Percentiles rank a stretch among this genome's conserved stretches.
These are phyloP conservation scores for Prosapia bicincta DNA, from an alignment of 2,888 invertebrate species.

Conservation along the genomic window DNA sequence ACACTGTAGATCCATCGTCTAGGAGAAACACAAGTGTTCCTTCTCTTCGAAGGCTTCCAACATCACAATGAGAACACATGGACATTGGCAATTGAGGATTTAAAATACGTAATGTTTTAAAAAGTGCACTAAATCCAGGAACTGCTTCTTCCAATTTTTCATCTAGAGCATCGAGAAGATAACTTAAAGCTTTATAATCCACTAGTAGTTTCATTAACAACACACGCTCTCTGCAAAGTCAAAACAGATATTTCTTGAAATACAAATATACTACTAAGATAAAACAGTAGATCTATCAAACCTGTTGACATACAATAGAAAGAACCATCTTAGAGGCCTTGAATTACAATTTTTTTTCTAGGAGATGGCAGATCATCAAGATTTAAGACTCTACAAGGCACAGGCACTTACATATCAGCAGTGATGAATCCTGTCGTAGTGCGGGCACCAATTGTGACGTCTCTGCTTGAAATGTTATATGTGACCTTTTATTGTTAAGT, in stretches of 20 bases:
- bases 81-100: conserved; percentile 30
- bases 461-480: no score
- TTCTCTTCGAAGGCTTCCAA: conserved; percentile 36
- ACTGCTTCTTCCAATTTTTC: conserved; percentile 33
- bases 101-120: conserved; percentile 29
- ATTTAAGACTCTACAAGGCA: no score
- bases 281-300: no score
- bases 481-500: no score
- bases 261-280: no score
- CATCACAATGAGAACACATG: conserved; percentile 17
- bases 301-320: no score
- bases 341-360: no score
- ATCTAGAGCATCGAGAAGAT: conserved; percentile 29
- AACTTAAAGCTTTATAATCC: conserved; percentile 28
- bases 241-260: not conserved
- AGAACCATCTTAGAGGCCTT: no score
- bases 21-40: conserved; percentile 59
- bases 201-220: conserved; percentile 31
- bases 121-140: conserved; percentile 31
- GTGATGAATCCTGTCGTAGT: no score
- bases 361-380: no score
- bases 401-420: no score
- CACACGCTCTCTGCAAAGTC: conserved; percentile 29
- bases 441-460: no score
- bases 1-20: conserved; percentile 60